These are phyloP conservation scores for Clytia hemisphaerica DNA, from an alignment of 30 jellyfish, hydroid and myxozoan genomes.

Conservation along the genomic window DNA sequence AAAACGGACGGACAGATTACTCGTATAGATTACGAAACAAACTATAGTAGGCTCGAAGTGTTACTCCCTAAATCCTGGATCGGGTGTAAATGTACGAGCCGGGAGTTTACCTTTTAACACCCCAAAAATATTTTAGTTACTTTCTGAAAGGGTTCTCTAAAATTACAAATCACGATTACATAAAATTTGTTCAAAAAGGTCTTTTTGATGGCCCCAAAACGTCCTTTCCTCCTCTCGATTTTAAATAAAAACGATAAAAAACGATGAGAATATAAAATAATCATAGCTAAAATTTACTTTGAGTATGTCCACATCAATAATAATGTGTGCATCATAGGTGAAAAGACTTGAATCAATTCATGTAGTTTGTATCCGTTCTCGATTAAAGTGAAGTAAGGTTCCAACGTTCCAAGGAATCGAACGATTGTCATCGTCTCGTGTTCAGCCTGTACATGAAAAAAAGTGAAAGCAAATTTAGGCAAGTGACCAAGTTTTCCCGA, in stretches of 20 bases:
- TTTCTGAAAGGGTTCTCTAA: neutral
- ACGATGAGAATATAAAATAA: too few relatives aligned
- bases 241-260: too few relatives aligned
- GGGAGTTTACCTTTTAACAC: too few relatives aligned
- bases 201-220: neutral
- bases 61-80: too few relatives aligned
- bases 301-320: conserved; percentile 69
- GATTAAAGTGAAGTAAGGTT: conserved; percentile 43
- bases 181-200: neutral
- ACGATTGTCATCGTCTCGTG: neutral
- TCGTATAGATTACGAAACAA: too few relatives aligned
- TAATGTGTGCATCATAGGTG: conserved; percentile 68
- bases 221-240: too few relatives aligned
- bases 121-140: neutral
- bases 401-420: conserved; percentile 43
- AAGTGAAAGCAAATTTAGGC: neutral
- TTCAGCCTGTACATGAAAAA: neutral
- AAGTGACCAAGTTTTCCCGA: too few relatives aligned
- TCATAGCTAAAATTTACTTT: conserved; percentile 38
- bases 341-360: conserved; percentile 39
- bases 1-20: too few relatives aligned
- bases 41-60: too few relatives aligned
- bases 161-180: neutral
- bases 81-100: too few relatives aligned
- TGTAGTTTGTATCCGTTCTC: conserved; percentile 11